phyloP scores from a whole-genome alignment of 2,113 vertebrate species.

The Sylvia atricapilla region DNA sequence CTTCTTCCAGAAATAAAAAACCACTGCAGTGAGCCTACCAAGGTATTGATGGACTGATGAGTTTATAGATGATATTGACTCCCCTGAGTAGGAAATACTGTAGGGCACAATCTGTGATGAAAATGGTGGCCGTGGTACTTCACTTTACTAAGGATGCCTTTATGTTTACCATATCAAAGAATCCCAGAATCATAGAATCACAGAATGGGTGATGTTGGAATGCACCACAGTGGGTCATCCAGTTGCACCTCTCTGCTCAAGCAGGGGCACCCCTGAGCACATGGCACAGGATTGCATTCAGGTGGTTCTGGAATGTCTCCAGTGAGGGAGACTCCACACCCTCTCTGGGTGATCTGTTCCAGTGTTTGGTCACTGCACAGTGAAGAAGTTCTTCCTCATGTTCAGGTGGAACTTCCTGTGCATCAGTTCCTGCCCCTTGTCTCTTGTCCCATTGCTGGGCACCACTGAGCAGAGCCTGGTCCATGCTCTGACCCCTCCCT shows the following conservation, averaged over 20 bases:
- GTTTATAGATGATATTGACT: neutral
- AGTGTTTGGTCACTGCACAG: rapidly evolving
- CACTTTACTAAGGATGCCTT: neutral
- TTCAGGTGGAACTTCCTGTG: neutral
- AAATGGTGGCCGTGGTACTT: neutral
- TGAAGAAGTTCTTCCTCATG: neutral
- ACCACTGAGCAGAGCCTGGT: neutral
- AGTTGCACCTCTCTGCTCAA: neutral
- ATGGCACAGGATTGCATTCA: neutral
- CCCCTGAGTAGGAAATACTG: neutral
- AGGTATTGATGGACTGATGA: neutral
- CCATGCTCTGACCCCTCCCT: neutral
- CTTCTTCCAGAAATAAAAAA: neutral
- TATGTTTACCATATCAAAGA: neutral
- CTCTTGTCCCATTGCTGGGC: neutral
- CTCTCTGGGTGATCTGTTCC: neutral
- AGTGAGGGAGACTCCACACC: neutral
- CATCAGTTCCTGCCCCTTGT: rapidly evolving
- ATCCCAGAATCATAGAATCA: neutral
- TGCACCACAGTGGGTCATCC: too few relatives aligned
- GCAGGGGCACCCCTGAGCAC: neutral
- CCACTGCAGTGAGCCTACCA: neutral
- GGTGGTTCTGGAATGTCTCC: rapidly evolving
- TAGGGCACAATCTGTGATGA: neutral
- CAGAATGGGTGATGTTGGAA: neutral